Evolutionary conservation across 2,113 vertebrate species (phyloP).

Genomic region (Hippocampus abdominalis): DNA sequence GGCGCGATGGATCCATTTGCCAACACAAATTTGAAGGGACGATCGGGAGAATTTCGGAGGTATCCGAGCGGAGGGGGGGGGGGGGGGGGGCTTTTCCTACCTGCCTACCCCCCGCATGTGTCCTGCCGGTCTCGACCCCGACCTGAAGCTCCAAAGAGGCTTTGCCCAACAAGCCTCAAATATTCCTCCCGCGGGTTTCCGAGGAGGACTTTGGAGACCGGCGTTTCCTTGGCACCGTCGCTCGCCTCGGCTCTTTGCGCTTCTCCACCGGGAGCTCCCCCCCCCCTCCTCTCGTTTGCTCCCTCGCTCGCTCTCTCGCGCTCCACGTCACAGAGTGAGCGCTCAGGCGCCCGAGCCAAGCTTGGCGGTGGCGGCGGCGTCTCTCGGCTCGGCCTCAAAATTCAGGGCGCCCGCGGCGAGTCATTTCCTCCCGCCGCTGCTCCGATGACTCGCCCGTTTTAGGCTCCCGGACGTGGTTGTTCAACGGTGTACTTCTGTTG

Average conservation of each 20-base stretch:
- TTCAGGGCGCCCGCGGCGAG: not conserved
- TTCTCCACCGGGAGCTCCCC: slow-evolving; percentile 12
- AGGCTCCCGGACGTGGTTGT: too few species aligned
- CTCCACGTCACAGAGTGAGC: slow-evolving; percentile 8
- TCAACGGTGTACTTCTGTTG: too few species aligned
- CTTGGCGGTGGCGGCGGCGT: not conserved
- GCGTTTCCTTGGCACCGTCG: slow-evolving; percentile 19
- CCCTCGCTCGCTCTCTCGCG: slow-evolving; percentile 1
- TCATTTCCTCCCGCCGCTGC: not conserved
- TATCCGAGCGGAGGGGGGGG: not conserved
- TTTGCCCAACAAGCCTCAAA: not conserved
- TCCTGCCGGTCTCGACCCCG: not conserved
- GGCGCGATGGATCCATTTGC: slow-evolving; percentile 30
- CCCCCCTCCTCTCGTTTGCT: slow-evolving; percentile 11
- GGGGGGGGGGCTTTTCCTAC: not conserved
- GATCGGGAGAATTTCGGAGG: too few species aligned
- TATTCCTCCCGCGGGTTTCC: not conserved
- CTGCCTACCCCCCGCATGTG: not conserved
- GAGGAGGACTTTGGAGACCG: too few species aligned
- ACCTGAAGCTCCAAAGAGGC: not conserved
- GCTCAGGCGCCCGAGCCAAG: not conserved
- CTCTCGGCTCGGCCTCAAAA: not conserved
- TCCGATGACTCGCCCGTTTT: too few species aligned
- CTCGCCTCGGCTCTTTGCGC: slow-evolving; percentile 24
- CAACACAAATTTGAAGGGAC: too few species aligned